These are phyloP conservation scores for Suncus etruscus DNA, from an alignment of 2,113 vertebrate genomes.

Conservation along the genomic window DNA sequence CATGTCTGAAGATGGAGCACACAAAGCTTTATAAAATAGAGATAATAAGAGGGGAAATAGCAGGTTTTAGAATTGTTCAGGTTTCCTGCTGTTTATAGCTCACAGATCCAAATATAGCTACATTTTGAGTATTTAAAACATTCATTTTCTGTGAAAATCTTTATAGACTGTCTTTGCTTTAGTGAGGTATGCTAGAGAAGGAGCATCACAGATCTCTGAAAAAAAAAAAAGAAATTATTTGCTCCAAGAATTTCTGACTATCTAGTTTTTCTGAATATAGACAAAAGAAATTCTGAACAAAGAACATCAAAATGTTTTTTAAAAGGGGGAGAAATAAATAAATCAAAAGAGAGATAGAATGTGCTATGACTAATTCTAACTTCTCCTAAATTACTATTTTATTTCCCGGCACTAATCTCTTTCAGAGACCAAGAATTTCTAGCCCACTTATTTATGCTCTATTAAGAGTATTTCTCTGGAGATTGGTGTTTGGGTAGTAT, in stretches of 20 bases:
- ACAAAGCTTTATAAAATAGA: constrained; percentile 45
- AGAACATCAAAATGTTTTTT: constrained; percentile 13
- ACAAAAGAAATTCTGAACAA: background rate
- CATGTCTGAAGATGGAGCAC: constrained; percentile 40
- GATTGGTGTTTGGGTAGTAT: background rate
- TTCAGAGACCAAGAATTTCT: constrained; percentile 9
- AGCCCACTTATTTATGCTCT: constrained; percentile 21
- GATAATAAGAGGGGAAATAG: constrained; percentile 33
- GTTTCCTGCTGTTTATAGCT: constrained; percentile 70
- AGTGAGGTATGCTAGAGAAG: constrained; percentile 16
- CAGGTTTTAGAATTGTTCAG: constrained; percentile 57
- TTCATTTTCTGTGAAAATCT: constrained; percentile 70
- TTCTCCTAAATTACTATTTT: constrained; percentile 63
- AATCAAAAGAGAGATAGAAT: constrained; percentile 13
- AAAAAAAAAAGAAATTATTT: constrained; percentile 49
- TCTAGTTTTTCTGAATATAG: constrained; percentile 58
- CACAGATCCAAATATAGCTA: constrained; percentile 70
- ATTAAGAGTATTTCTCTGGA: constrained; percentile 51
- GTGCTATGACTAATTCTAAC: constrained; percentile 38
- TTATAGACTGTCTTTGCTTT: constrained; percentile 44
- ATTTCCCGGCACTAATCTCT: constrained; percentile 61
- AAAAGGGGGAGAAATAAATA: constrained; percentile 7
- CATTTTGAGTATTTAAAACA: constrained; percentile 67
- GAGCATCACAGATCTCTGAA: constrained; percentile 8
- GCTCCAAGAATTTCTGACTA: background rate